Percentiles rank a stretch among this genome's conserved stretches.
These are phyloP conservation scores for Aldabrachelys gigantea DNA, from an alignment of 2,113 vertebrate genomes.

Conservation along the genomic window DNA sequence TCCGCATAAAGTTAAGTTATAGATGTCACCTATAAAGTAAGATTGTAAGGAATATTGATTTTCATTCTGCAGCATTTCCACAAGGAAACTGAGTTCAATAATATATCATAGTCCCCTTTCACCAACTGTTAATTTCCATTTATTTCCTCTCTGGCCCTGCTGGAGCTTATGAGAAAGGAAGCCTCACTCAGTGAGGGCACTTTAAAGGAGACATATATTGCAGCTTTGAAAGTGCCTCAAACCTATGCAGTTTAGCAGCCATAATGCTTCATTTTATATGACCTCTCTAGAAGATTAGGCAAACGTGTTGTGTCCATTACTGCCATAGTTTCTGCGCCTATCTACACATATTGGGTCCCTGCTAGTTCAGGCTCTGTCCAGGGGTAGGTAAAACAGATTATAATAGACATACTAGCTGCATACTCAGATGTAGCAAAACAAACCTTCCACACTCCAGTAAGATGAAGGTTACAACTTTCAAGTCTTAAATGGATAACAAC, in stretches of 20 bases:
- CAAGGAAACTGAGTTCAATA: background rate
- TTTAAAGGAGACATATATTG: conserved; percentile 36
- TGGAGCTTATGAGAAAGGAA: background rate
- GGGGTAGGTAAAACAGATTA: conserved; percentile 32
- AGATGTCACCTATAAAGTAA: background rate
- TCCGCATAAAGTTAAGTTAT: background rate
- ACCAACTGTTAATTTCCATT: background rate
- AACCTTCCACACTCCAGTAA: background rate
- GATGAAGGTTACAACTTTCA: background rate
- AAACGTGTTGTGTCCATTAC: background rate
- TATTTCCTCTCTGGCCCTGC: background rate
- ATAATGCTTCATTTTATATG: background rate
- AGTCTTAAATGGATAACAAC: background rate
- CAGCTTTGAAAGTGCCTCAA: conserved; percentile 21
- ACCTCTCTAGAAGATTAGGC: background rate
- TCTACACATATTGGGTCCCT: background rate
- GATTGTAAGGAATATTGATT: background rate
- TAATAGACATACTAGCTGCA: background rate
- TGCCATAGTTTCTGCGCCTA: background rate
- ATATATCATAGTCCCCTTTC: background rate
- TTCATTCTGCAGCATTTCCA: background rate
- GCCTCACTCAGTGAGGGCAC: background rate
- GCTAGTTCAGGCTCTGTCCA: conserved; percentile 4
- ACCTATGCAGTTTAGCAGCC: background rate
- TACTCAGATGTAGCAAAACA: background rate